Evolutionary conservation across 2,797 vertebrate genomes (phyloP).

Genomic region (Crax fasciolata): DNA sequence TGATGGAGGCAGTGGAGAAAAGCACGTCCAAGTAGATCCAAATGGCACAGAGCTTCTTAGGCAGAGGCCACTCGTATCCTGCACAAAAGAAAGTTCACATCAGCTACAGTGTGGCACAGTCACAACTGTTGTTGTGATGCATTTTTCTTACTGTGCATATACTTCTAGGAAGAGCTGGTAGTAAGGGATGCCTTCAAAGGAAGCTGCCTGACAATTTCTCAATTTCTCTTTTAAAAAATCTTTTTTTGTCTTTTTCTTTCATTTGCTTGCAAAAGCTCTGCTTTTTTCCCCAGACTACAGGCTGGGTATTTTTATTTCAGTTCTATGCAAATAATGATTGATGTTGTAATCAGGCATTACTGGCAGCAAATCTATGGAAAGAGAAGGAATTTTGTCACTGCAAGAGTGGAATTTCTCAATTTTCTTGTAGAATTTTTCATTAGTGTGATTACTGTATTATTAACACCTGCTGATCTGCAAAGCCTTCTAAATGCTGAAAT

Average conservation of each 20-base stretch:
- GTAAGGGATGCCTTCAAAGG: not conserved
- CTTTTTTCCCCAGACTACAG: not conserved
- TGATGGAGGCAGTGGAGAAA: conserved; percentile 96
- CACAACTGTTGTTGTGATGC: not conserved
- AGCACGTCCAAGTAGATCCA: conserved; percentile 98
- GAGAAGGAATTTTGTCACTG: not conserved
- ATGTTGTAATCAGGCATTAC: conserved; percentile 9
- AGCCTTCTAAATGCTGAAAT: not conserved
- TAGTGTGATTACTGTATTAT: not conserved
- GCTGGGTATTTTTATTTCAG: not conserved
- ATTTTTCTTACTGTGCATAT: fast-evolving
- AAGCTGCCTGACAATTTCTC: not conserved
- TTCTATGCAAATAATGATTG: conserved; percentile 20
- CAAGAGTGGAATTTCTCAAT: conserved; percentile 11
- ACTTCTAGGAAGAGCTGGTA: not conserved
- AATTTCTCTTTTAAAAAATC: not conserved
- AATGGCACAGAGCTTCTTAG: conserved; percentile 89
- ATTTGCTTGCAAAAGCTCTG: not conserved
- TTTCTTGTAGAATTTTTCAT: not conserved
- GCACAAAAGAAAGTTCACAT: conserved; percentile 18
- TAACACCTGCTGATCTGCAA: not conserved
- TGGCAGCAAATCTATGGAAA: conserved; percentile 6
- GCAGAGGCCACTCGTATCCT: conserved; percentile 95
- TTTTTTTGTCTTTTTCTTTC: not conserved
- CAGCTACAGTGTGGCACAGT: not conserved